Base-by-base conservation (phyloP, 2,888 invertebrate species). In the Hoplodrina blanda region DNA sequence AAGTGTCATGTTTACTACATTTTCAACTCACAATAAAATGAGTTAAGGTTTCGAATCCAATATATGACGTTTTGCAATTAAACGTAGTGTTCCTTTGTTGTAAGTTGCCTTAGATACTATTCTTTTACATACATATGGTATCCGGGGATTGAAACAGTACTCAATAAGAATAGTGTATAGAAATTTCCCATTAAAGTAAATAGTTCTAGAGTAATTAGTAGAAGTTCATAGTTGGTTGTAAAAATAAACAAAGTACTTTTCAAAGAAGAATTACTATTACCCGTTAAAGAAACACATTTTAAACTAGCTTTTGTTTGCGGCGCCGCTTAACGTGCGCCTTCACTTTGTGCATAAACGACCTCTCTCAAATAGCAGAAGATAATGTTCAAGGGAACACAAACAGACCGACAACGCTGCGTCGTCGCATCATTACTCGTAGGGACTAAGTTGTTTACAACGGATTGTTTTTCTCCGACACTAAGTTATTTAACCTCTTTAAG, bases 381-480 rank as follows among this genome's bases (percentile, higher is more conserved):
- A 54, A 57, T 68, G 49, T 33, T 54, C 33, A 44, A 68, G 17
- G 11, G 44, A 37, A 55, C 30, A 55, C 53, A 68, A 69, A 49
- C 69, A 54, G 17, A 49, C 19, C 25, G 33, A 19, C 33, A 44
- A 4, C 11, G 19, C 7, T n/a, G 33, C 25, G 8, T 17, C 19
- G 54, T 20, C 49, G 17, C 37, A 57, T 59, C 49, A 33, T 54
- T 25, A 76, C 17, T 54, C 60, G 69, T 11, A 49, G 25, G 76
- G 37, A 70, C 49, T 17, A 67, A 52, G n/a, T 53, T 72, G 49
- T 81, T 79, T 68, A 63, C 69, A 49, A 52, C 54, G 20, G 53
- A 55, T 78, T 78, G 65, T 79, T 77, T 80, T 78, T 52, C 52
- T 69, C 44, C 37, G 8, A 63, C 53, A 63, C 59, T 60, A 56